Conservation (phyloP, 2,113 vertebrate genomes). For the Patagioenas fasciata region DNA sequence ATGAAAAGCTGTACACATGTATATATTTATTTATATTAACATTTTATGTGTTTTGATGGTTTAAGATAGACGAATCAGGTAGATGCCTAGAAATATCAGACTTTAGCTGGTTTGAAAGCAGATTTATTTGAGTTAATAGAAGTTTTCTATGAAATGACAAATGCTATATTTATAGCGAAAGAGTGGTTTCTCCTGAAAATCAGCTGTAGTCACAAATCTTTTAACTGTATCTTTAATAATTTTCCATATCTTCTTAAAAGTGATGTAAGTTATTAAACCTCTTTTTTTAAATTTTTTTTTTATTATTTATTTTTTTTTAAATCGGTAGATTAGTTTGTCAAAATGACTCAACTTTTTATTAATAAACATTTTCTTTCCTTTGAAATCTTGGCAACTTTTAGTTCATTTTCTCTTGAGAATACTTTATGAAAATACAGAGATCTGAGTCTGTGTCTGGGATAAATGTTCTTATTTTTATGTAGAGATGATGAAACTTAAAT, state of each 20-base stretch:
- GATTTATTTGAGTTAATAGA: background rate
- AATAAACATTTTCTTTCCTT: slow-evolving; percentile 37
- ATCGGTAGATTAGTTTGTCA: background rate
- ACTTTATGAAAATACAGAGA: slow-evolving; percentile 10
- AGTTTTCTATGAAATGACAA: background rate
- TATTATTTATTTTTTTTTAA: too few relatives aligned
- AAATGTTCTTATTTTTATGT: background rate
- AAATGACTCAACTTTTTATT: slow-evolving; percentile 33
- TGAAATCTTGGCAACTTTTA: slow-evolving; percentile 31
- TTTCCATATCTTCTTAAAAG: slow-evolving; percentile 43
- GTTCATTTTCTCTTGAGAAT: background rate
- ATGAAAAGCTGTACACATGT: background rate
- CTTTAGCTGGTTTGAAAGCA: background rate
- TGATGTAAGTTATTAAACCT: background rate
- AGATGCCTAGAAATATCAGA: background rate
- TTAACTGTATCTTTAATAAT: background rate
- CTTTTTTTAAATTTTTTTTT: background rate
- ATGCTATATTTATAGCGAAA: slow-evolving; percentile 1
- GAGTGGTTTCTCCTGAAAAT: background rate
- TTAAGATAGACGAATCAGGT: background rate
- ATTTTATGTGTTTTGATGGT: background rate
- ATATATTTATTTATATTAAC: background rate
- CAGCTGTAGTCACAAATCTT: background rate
- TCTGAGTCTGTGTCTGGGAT: background rate
- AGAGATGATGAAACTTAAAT: background rate